Evolutionary conservation across 2,888 invertebrate species (phyloP), one percentile per base, ranked within the genome.

Genomic region (Prenolepis imparis): DNA sequence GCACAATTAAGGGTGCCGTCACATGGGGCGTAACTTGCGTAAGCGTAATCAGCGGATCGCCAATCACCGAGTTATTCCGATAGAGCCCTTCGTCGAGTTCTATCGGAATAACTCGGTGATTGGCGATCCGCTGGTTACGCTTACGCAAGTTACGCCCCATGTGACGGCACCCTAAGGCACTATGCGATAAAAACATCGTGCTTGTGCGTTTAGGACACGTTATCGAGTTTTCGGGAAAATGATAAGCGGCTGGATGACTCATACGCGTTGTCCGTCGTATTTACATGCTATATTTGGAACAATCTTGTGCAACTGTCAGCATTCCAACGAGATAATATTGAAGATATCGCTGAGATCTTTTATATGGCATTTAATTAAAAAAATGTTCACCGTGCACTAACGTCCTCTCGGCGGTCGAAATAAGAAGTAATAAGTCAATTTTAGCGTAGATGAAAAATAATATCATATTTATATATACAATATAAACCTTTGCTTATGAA

Each of bases 211-310:
- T 18, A 28, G 28, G n/a, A n/a, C 28, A 52, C 9, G 44, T 4
- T 63, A 61, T 74, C 48, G 5, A 12, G 36, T 64, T 64, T 24
- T 55, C 32, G 52, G 12, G 24, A 52, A 21, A 12, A 52, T 39
- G 64, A 75, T 75, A 75, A 75, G 77, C n/a, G 3, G 28, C 28
- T 1, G 21, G 18, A 28, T 77, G 75, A 66, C n/a, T 77, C 41
- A 66, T 55, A n/a, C 11, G 32, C 9, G 32, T 44, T 6, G 15
- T 59, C 15, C 28, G 24, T 11, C 44, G 18, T 48, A 32, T 74
- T 64, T 64, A 6, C 11, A n/a, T 28, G 0, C 75, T 55, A 11
- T 39, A 12, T 77, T 36, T 36, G 3, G 18, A 48, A 36, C 2
- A 3, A 11, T 28, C 12, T 4, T 8, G 41, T 21, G 59, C 3